Percentiles rank a stretch among this genome's conserved stretches.
Evolutionary conservation across 2,113 vertebrate species (phyloP).

Genomic region (Osmerus eperlanus): DNA sequence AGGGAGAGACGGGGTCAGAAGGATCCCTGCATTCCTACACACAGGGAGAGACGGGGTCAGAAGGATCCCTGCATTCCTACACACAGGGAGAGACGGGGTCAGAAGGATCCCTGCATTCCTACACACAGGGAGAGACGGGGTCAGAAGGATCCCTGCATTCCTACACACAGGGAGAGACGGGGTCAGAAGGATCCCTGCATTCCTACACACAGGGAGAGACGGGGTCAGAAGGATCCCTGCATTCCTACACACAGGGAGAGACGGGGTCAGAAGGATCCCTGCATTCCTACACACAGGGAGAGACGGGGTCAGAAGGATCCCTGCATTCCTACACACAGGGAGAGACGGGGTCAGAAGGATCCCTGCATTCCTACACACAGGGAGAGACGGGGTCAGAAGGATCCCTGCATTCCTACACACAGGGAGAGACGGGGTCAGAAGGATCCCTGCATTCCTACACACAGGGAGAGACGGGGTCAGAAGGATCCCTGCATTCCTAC

Average conservation of each 20-base stretch:
- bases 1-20: not conserved
- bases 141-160: slow-evolving; percentile 46
- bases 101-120: slow-evolving; percentile 59
- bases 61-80: slow-evolving; percentile 56
- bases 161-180: slow-evolving; percentile 34
- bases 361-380: slow-evolving; percentile 51
- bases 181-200: slow-evolving; percentile 33
- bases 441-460: slow-evolving; percentile 54
- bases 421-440: not conserved
- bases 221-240: slow-evolving; percentile 34
- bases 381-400: not conserved
- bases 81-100: slow-evolving; percentile 1
- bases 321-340: slow-evolving; percentile 41
- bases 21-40: slow-evolving; percentile 54
- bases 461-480: not conserved
- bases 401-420: slow-evolving; percentile 53
- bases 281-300: slow-evolving; percentile 41
- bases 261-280: slow-evolving; percentile 37
- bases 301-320: slow-evolving; percentile 34
- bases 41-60: not conserved
- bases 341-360: not conserved
- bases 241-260: slow-evolving; percentile 41
- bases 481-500: slow-evolving; percentile 56
- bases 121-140: slow-evolving; percentile 10
- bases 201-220: slow-evolving; percentile 41